Evolutionary conservation across 2,888 invertebrate genomes (phyloP).

Genomic region (Drosophila setosimentum): DNA sequence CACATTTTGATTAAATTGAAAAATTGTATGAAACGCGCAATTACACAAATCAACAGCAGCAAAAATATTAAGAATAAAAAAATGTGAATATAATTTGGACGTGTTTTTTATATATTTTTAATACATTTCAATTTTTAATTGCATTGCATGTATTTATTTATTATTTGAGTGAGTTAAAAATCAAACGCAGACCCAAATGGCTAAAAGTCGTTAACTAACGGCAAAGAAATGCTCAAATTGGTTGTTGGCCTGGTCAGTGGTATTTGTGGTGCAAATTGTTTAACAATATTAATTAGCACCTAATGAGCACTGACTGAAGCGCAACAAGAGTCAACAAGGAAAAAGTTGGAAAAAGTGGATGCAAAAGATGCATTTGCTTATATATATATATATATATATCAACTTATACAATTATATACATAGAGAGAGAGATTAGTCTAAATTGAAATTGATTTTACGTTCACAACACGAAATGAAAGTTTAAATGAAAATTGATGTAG

Average conservation of each 20-base stretch:
- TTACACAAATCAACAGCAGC: constrained; percentile 73
- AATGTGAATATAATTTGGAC: constrained; percentile 51
- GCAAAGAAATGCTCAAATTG: constrained; percentile 24
- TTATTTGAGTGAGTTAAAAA: constrained; percentile 41
- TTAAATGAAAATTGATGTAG: constrained; percentile 62
- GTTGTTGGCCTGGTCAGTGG: constrained; percentile 26
- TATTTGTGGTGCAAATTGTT: constrained; percentile 30
- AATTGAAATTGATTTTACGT: constrained; percentile 66
- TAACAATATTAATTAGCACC: constrained; percentile 43
- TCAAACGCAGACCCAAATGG: constrained; percentile 5
- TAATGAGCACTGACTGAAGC: constrained; percentile 33
- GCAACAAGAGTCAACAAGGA: constrained; percentile 10
- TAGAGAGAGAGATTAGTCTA: constrained; percentile 48
- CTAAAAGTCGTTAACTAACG: constrained; percentile 21
- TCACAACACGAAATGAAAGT: constrained; percentile 36
- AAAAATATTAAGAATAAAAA: constrained; percentile 35
- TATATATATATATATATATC: constrained; percentile 12
- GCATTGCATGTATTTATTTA: constrained; percentile 13
- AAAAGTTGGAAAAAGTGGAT: not conserved
- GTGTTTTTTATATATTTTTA: constrained; percentile 33
- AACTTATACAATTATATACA: constrained; percentile 8
- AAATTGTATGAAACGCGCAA: constrained; percentile 67
- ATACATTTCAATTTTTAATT: constrained; percentile 25
- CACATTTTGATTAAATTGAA: constrained; percentile 64
- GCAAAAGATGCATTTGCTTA: constrained; percentile 15